A percentile compares a stretch with the other conserved stretches of the same genome.
phyloP scores from a whole-genome alignment of 2,888 invertebrate genomes.

The Epinotia nisella region DNA sequence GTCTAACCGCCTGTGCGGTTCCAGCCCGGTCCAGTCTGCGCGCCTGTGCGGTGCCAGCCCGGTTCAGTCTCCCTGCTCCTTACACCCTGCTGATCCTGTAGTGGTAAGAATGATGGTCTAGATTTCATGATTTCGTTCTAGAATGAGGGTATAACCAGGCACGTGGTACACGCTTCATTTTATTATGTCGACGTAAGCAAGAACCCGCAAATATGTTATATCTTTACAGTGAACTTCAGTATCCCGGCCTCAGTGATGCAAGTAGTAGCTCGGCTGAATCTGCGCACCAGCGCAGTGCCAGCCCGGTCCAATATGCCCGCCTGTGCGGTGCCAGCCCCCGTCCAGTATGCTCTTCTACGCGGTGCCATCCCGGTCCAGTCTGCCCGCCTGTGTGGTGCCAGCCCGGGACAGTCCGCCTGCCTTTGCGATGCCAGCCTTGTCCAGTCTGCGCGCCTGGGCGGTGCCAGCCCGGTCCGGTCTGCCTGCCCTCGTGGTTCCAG shows the following conservation, averaged over 20 bases:
- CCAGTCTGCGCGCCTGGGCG: background rate
- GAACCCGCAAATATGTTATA: no score
- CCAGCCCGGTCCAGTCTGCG: no score
- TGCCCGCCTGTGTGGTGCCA: background rate
- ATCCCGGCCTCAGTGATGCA: no score
- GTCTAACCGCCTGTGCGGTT: background rate
- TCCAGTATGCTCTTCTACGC: background rate
- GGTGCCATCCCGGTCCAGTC: background rate
- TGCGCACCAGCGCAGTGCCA: background rate
- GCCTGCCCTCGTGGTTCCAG: background rate
- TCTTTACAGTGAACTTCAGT: no score
- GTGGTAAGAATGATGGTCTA: no score
- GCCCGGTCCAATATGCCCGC: background rate
- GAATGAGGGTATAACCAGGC: no score
- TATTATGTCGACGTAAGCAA: no score
- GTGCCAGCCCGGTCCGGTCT: background rate
- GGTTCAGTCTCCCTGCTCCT: no score
- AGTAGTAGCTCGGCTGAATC: background rate
- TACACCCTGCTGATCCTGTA: no score
- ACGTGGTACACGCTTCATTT: no score
- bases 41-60: no score
- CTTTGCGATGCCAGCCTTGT: background rate
- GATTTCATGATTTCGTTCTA: no score
- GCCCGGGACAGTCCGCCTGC: slow-evolving; percentile 1
- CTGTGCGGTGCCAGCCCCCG: background rate